phyloP scores from a whole-genome alignment of 2,888 invertebrate species.

The Trisateles emortualis region DNA sequence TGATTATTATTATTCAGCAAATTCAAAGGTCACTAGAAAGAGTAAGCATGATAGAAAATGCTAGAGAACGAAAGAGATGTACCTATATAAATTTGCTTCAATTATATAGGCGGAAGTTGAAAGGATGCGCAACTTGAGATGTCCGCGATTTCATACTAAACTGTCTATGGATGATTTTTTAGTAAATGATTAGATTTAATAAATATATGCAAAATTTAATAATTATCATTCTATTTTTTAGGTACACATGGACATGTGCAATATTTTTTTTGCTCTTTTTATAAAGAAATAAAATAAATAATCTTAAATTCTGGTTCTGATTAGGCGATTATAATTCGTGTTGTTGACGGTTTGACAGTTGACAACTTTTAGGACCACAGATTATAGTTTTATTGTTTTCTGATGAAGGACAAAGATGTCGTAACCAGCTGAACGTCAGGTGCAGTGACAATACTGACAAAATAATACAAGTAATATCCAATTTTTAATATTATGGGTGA shows the following conservation, averaged over 20 bases:
- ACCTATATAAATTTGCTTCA: slow-evolving; percentile 30
- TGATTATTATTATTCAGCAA: slow-evolving; percentile 80
- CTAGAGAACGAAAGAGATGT: slow-evolving; percentile 56
- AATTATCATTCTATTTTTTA: too few relatives aligned
- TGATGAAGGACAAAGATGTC: slow-evolving; percentile 54
- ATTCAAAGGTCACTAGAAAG: slow-evolving; percentile 81
- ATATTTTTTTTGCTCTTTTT: too few relatives aligned
- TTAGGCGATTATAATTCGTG: too few relatives aligned
- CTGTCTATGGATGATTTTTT: too few relatives aligned
- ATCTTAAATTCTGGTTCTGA: too few relatives aligned
- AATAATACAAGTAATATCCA: slow-evolving; percentile 64
- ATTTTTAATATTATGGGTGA: slow-evolving; percentile 83
- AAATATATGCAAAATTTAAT: too few relatives aligned
- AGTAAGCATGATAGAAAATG: slow-evolving; percentile 44
- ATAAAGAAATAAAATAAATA: too few relatives aligned
- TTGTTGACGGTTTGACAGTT: not conserved
- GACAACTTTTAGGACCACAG: not conserved
- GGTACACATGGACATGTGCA: too few relatives aligned
- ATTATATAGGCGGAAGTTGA: slow-evolving; percentile 55
- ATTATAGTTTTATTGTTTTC: not conserved
- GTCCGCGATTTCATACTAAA: too few relatives aligned
- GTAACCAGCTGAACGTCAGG: slow-evolving; percentile 78
- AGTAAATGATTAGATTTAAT: too few relatives aligned
- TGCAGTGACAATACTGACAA: slow-evolving; percentile 63
- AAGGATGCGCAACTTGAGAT: slow-evolving; percentile 32